A percentile compares a stretch with the other conserved stretches of the same genome.
phyloP scores from a whole-genome alignment of 2,113 vertebrate genomes.

The Podarcis cretensis region DNA sequence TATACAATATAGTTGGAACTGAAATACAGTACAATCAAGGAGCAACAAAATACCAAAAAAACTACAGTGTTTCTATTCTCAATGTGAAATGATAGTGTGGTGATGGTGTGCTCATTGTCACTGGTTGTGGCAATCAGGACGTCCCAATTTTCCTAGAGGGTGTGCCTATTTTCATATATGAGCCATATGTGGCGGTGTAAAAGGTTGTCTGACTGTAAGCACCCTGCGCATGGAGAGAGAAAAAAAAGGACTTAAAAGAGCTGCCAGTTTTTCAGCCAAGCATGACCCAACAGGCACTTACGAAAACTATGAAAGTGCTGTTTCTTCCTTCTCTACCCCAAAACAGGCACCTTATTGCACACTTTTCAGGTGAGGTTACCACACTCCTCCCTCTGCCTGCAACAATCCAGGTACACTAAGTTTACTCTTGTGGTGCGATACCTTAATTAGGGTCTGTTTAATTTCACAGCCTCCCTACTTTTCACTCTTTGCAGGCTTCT shows the following conservation, averaged over 20 bases:
- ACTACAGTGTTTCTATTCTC: too few species aligned
- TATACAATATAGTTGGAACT: too few species aligned
- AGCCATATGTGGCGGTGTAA: background rate
- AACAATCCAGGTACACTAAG: background rate
- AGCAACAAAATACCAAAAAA: too few species aligned
- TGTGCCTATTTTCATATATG: background rate
- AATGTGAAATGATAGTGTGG: too few species aligned
- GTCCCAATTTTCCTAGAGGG: too few species aligned
- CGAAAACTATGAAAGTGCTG: background rate
- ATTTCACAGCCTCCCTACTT: background rate
- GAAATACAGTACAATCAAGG: too few species aligned
- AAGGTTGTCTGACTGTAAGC: background rate
- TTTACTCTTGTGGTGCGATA: background rate
- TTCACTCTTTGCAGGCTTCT: background rate
- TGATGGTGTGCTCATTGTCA: too few species aligned
- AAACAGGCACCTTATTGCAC: background rate
- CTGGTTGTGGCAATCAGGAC: background rate
- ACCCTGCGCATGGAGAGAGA: too few species aligned
- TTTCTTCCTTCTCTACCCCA: background rate
- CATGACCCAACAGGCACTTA: background rate
- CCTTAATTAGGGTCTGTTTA: background rate
- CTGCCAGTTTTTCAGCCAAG: background rate
- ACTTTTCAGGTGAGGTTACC: background rate
- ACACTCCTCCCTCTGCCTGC: background rate
- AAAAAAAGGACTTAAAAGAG: background rate